These are phyloP conservation scores for Equus przewalskii DNA, from an alignment of 2,113 vertebrate species.

Conservation along the genomic window DNA sequence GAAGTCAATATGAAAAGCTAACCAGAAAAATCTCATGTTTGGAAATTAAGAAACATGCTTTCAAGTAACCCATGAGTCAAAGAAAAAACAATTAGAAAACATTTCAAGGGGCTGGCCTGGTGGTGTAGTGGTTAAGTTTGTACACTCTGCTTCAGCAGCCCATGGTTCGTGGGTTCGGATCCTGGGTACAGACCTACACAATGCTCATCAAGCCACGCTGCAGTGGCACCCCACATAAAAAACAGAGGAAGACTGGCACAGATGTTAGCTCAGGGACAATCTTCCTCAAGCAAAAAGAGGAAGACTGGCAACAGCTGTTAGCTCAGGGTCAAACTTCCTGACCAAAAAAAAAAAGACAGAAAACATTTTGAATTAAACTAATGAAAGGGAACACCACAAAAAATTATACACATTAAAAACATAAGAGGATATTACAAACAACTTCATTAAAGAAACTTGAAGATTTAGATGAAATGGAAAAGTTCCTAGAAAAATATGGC, in stretches of 20 bases:
- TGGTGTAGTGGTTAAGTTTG: too few relatives aligned
- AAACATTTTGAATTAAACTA: not conserved
- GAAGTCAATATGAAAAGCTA: not conserved
- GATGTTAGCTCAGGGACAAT: too few relatives aligned
- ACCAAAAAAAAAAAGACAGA: not conserved
- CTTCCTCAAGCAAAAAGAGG: too few relatives aligned
- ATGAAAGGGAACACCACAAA: not conserved
- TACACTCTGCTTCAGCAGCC: too few relatives aligned
- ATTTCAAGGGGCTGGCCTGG: not conserved
- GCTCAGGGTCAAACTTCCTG: too few relatives aligned
- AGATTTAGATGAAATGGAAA: not conserved
- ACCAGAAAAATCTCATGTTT: not conserved
- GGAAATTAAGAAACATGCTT: not conserved
- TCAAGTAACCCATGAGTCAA: not conserved
- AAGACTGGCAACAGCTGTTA: too few relatives aligned
- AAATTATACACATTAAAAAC: not conserved
- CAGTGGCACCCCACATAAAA: too few relatives aligned
- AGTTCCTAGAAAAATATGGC: not conserved
- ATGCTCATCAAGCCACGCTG: too few relatives aligned
- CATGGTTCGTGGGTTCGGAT: too few relatives aligned
- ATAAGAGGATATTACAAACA: not conserved
- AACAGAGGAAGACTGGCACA: too few relatives aligned
- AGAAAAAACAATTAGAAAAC: not conserved
- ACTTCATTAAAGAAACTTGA: not conserved
- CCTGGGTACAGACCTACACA: too few relatives aligned